Base-by-base conservation (phyloP, 1,140 invertebrate genomes). In the Gryon sp. region DNA sequence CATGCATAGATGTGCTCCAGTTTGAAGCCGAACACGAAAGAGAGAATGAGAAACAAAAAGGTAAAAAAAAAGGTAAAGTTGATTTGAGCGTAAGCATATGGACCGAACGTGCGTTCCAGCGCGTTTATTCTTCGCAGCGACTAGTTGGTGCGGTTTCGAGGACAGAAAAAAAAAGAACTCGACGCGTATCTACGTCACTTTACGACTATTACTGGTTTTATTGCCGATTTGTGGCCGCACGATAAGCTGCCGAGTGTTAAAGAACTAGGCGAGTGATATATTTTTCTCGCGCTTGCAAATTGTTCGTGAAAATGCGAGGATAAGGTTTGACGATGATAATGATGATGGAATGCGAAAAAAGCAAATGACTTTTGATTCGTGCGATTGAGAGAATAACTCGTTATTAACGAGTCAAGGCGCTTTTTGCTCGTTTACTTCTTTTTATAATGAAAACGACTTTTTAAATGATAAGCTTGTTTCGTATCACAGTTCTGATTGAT, bases 181-280 rank as follows among this genome's bases (percentile, higher is more conserved):
- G 14, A n/a, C n/a, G n/a, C n/a, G 6, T 16, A 18, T 41, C 38
- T 3, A 41, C 38, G 38, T 41, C 38, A 41, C 12, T 41, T 41
- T 41, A 41, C 18, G 38, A 41, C 38, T 18, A n/a, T n/a, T n/a
- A 41, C 38, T 41, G 38, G 15, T 41, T 41, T 41, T 41, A 41
- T 41, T 16, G n/a, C 38, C 4, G 38, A 41, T 34, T 5, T n/a
- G n/a, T n/a, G n/a, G 14, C 38, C 38, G 5, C 15, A 15, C 4
- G 36, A 2, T n/a, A n/a, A n/a, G 4, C 16, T 4, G 2, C 16
- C 4, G 14, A 8, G n/a, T 9, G 30, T 34, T 5, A 9, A 2
- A 9, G 30, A n/a, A 12, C 30, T 9, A 3, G 2, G 8, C n/a
- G n/a, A 34, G n/a, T 34, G 2, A 34, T 34, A 3, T 3, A 34